Evolutionary conservation across 2,888 invertebrate genomes (phyloP), one percentile per base, ranked within the genome.

Genomic region (Epistrophella euchroma): DNA sequence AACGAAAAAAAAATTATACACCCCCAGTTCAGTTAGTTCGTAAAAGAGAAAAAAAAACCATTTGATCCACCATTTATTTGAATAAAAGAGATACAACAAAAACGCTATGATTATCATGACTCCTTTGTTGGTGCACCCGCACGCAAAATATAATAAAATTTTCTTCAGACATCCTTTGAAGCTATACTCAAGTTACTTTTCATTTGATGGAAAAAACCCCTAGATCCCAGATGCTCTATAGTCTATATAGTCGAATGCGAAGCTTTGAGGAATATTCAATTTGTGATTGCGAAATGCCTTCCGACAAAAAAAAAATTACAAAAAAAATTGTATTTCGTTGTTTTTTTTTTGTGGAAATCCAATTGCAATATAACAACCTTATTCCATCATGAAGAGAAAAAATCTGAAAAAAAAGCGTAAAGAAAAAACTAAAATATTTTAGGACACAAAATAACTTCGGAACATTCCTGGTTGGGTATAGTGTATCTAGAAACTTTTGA

Each of bases 281-380:
- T 66, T 66, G 32, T 19, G 32, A 60, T 52, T 28, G 52, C 7
- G 15, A 62, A 64, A 45, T 47, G 64, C 64, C 32, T 64, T 45
- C 32, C 47, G 17, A 66, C 17, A 9, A 35, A 47, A 47, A 40
- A 13, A 19, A 22, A 35, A 22, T 2, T 10, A 55, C 10, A 6
- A 55, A 25, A 52, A 28, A 52, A 28, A 52, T 28, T 25, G 2
- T 13, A 28, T 28, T 45, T 15, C n/a, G 6, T n/a, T n/a, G n/a
- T n/a, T n/a, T 40, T n/a, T 2, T 60, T 22, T 11, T 11, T 47
- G 19, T 60, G 10, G 19, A 35, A 47, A 66, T 66, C 66, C 32
- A 66, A 66, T 66, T 66, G 66, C 47, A 66, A n/a, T 45, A 40
- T 64, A 64, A 64, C n/a, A 64, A 64, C n/a, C n/a, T 47, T 25